A percentile compares a stretch with the other conserved stretches of the same genome.
These are phyloP conservation scores for Anguilla obscura DNA, from an alignment of 2,797 vertebrate species.

Conservation along the genomic window DNA sequence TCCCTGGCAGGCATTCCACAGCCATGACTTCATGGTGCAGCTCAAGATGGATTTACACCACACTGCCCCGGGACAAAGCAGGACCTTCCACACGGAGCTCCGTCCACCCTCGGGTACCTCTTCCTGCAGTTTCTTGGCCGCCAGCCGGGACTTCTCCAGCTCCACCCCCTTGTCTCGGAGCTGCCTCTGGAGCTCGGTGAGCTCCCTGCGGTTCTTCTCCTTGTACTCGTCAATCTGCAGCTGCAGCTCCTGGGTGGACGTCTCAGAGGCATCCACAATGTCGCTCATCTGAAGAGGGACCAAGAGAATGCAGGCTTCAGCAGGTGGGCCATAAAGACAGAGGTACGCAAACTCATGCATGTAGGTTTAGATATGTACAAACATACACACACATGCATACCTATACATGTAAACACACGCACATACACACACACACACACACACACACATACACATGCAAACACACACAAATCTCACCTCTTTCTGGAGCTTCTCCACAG, in stretches of 20 bases:
- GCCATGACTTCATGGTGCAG: slow-evolving; percentile 6
- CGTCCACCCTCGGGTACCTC: slow-evolving; percentile 74
- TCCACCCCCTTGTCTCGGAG: slow-evolving; percentile 86
- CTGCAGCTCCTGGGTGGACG: slow-evolving; percentile 83
- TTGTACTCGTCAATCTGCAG: slow-evolving; percentile 85
- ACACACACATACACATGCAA: background rate
- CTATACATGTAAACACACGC: background rate
- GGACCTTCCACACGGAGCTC: background rate
- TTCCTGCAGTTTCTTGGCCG: slow-evolving; percentile 80
- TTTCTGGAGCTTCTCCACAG: slow-evolving; percentile 86
- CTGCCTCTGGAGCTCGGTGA: slow-evolving; percentile 80
- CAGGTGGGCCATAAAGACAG: background rate
- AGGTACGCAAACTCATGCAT: background rate
- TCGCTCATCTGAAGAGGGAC: slow-evolving; percentile 77
- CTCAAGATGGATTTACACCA: background rate
- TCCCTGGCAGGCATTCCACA: slow-evolving; percentile 5
- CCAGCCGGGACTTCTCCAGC: slow-evolving; percentile 78
- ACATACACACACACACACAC: background rate
- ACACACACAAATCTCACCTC: slow-evolving; percentile 73
- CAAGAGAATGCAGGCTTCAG: slow-evolving; percentile 20
- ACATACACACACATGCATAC: background rate
- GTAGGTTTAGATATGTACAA: background rate
- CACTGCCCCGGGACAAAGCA: background rate
- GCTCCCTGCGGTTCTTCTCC: slow-evolving; percentile 83
- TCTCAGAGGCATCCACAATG: slow-evolving; percentile 79